phyloP scores from a whole-genome alignment of 2,797 vertebrate species.

The Sarcoramphus papa region DNA sequence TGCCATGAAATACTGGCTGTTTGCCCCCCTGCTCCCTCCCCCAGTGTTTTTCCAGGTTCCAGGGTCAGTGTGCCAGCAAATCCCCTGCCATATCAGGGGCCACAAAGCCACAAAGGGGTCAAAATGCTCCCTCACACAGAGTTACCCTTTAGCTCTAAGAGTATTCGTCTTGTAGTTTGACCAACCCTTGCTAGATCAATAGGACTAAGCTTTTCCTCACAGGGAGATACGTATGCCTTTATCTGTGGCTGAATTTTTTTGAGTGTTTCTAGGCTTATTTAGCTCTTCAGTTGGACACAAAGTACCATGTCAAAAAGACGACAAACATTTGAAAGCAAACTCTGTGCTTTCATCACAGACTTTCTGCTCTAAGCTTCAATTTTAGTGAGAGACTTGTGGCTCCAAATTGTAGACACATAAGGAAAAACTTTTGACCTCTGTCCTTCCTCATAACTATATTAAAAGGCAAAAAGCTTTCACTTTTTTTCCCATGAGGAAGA shows the following conservation, averaged over 20 bases:
- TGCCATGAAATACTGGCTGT: background rate
- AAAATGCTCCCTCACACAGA: background rate
- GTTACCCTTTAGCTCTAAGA: background rate
- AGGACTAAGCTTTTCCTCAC: background rate
- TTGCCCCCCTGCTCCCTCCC: background rate
- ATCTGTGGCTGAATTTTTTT: background rate
- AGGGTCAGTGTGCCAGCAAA: background rate
- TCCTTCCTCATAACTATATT: conserved; percentile 41
- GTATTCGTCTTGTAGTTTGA: background rate
- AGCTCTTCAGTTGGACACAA: conserved; percentile 41
- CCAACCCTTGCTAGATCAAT: background rate
- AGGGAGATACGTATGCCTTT: background rate
- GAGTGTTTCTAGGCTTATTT: conserved; percentile 20
- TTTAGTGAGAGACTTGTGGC: conserved; percentile 12
- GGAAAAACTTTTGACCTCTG: conserved; percentile 13
- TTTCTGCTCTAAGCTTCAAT: conserved; percentile 9
- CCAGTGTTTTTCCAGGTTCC: background rate
- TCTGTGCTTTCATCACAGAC: conserved; percentile 33
- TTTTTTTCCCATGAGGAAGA: conserved; percentile 10
- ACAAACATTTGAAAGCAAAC: conserved; percentile 54
- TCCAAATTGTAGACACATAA: conserved; percentile 1
- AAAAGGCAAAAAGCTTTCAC: conserved; percentile 40
- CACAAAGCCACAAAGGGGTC: background rate
- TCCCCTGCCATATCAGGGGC: background rate
- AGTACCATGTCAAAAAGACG: conserved; percentile 39